phyloP scores from a whole-genome alignment of 2,888 invertebrate species.

The Chironomus tentans region DNA sequence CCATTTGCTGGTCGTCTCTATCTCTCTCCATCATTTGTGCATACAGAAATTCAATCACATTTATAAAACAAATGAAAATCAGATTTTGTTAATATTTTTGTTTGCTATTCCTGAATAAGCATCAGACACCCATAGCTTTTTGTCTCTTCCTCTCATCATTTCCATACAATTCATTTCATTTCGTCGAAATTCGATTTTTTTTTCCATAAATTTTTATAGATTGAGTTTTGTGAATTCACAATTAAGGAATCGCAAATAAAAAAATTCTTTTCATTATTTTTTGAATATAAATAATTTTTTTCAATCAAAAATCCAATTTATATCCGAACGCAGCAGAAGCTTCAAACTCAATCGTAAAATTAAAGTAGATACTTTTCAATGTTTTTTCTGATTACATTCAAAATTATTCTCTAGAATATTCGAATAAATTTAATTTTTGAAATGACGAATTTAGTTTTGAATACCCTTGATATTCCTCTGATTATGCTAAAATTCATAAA shows the following conservation, averaged over 20 bases:
- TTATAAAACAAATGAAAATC: not conserved
- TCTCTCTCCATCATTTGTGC: not conserved
- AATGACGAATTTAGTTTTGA: no score
- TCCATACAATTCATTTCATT: not conserved
- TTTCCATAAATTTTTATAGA: not conserved
- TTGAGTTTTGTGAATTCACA: not conserved
- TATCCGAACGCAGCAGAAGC: not conserved
- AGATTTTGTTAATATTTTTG: constrained; percentile 3
- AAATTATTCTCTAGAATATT: no score
- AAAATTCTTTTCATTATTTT: not conserved
- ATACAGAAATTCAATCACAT: not conserved
- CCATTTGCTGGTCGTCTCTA: not conserved
- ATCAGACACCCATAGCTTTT: not conserved
- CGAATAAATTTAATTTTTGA: no score
- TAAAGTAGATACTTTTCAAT: no score
- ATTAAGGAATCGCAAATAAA: constrained; percentile 16
- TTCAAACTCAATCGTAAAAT: no score
- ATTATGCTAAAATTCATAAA: no score
- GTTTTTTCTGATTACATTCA: no score
- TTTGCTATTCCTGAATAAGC: not conserved
- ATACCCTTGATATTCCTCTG: no score
- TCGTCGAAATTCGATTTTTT: constrained; percentile 7
- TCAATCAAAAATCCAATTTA: constrained; percentile 24
- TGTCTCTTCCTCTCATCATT: not conserved
- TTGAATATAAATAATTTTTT: not conserved